Percentiles rank a stretch among this genome's conserved stretches.
phyloP scores from a whole-genome alignment of 2,888 invertebrate species.

The Pristionchus japonicus region DNA sequence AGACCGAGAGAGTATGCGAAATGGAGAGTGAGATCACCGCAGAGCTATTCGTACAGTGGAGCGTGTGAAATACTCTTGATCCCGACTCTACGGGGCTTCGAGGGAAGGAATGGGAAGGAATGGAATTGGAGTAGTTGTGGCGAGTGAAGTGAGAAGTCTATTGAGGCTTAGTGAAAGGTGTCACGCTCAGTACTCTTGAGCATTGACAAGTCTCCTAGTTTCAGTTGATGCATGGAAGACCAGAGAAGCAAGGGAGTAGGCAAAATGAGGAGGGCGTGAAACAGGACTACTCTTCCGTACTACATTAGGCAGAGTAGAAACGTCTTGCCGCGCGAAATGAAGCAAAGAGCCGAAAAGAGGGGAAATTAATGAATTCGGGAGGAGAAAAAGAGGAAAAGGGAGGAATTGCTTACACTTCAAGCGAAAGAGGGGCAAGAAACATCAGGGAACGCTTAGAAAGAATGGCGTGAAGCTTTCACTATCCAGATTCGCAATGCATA shows the following conservation, averaged over 20 bases:
- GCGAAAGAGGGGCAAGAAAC: constrained; percentile 3
- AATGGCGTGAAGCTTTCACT: background rate
- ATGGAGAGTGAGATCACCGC: no score
- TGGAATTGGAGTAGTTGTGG: background rate
- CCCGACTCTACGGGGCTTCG: background rate
- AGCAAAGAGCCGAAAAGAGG: background rate
- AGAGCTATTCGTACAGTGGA: background rate
- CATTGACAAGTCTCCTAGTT: background rate
- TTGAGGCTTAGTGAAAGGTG: constrained; percentile 13
- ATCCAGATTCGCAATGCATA: no score
- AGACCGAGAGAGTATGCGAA: no score
- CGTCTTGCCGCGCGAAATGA: background rate
- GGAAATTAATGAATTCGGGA: constrained; percentile 9
- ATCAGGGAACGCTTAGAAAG: background rate
- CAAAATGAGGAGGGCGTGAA: background rate
- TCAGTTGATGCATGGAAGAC: background rate
- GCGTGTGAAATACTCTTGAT: background rate
- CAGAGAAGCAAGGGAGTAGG: background rate
- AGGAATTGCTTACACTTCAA: background rate
- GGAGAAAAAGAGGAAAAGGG: background rate
- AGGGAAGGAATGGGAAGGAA: background rate
- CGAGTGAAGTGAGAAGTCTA: background rate
- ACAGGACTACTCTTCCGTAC: background rate
- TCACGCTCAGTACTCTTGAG: constrained; percentile 15
- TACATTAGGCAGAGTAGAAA: constrained; percentile 11